Percentiles rank a stretch among this genome's conserved stretches.
phyloP scores from a whole-genome alignment of 2,888 invertebrate species.

The Watsonalla binaria region DNA sequence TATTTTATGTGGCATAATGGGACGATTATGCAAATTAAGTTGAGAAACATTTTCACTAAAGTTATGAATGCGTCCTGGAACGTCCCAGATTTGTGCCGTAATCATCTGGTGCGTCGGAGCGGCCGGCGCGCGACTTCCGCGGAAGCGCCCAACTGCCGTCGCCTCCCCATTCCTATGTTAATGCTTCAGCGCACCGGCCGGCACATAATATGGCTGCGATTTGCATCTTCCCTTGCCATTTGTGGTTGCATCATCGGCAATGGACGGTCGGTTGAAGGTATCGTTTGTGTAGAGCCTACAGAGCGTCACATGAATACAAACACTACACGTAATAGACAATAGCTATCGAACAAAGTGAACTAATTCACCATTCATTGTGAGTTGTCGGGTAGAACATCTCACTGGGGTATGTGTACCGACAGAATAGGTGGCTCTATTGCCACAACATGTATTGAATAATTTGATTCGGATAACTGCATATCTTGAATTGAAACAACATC shows the following conservation, averaged over 20 bases:
- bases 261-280: constrained; percentile 33
- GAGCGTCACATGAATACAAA: constrained; percentile 48
- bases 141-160: constrained; percentile 59
- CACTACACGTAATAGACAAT: constrained; percentile 37
- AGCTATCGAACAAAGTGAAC: constrained; percentile 42
- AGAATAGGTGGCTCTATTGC: constrained; percentile 24
- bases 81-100: constrained; percentile 59
- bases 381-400: constrained; percentile 21
- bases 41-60: constrained; percentile 51
- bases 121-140: constrained; percentile 30
- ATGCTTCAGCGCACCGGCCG: constrained; percentile 57
- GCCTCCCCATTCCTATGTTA: constrained; percentile 72
- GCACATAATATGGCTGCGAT: constrained; percentile 63
- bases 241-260: constrained; percentile 45
- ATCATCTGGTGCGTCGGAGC: constrained; percentile 45
- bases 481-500: too few species aligned
- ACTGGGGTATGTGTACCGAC: constrained; percentile 11
- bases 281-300: constrained; percentile 35
- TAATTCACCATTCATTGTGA: constrained; percentile 48
- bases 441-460: constrained; percentile 54
- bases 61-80: constrained; percentile 64
- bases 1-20: constrained; percentile 50
- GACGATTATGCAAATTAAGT: constrained; percentile 67
- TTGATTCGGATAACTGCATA: constrained; percentile 19
- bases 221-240: constrained; percentile 67